Percentiles rank a stretch among this genome's conserved stretches.
Evolutionary conservation across 1,140 invertebrate species (phyloP).

Genomic region (Mylabris phalerata): DNA sequence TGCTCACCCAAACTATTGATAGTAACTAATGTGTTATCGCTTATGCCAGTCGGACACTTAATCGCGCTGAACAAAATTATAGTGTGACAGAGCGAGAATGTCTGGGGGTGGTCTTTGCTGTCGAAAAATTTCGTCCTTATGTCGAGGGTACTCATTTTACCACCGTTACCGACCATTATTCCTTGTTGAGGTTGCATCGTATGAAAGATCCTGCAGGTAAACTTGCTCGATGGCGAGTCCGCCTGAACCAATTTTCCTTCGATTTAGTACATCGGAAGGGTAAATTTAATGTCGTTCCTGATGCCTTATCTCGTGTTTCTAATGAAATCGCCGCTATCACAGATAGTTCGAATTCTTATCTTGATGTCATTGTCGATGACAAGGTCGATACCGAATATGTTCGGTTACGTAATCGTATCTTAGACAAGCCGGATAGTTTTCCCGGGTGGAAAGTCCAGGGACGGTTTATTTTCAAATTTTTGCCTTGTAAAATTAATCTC

Average conservation of each 20-base stretch:
- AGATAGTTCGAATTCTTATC: neutral
- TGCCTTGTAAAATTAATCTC: constrained; percentile 5
- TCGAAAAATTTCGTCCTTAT: constrained; percentile 41
- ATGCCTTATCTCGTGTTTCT: constrained; percentile 31
- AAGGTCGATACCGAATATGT: neutral
- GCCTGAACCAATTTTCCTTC: constrained; percentile 41
- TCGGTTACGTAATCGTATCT: constrained; percentile 4
- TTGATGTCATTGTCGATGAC: neutral
- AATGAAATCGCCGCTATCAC: neutral
- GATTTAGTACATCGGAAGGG: constrained; percentile 40
- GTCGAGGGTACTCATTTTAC: constrained; percentile 42
- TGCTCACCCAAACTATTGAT: constrained; percentile 25
- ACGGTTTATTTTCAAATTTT: constrained; percentile 3
- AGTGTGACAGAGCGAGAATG: too few species aligned
- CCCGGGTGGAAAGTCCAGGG: constrained; percentile 5
- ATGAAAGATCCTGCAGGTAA: constrained; percentile 40
- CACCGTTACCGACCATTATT: constrained; percentile 46
- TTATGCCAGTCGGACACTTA: too few species aligned
- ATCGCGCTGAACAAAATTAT: too few species aligned
- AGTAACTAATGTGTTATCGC: constrained; percentile 5
- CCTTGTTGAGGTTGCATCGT: constrained; percentile 42
- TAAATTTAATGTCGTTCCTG: constrained; percentile 34
- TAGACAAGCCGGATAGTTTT: neutral
- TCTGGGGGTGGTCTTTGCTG: too few species aligned
- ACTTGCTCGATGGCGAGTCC: constrained; percentile 42